These are phyloP conservation scores for Heliocidaris erythrogramma DNA, from an alignment of 35 echinoderm and acorn worm genomes.

Conservation along the genomic window DNA sequence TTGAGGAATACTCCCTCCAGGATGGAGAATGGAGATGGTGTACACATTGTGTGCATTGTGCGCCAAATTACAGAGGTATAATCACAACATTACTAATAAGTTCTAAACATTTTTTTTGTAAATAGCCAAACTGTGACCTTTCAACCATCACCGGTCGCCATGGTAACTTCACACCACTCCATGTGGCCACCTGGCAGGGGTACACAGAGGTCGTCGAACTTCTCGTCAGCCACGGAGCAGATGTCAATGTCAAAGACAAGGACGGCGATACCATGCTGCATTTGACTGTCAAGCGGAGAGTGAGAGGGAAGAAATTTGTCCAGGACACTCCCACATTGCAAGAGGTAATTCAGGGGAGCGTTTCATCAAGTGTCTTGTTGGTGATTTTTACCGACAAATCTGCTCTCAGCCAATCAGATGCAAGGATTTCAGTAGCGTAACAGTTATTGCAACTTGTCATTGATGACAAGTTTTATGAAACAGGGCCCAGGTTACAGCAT, in stretches of 20 bases:
- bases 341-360: background rate
- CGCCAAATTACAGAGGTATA: too few species aligned
- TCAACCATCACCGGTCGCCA: background rate
- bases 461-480: too few species aligned
- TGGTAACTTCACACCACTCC: background rate
- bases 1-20: too few species aligned
- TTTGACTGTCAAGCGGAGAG: background rate
- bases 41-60: too few species aligned
- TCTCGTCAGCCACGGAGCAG: background rate
- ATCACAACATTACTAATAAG: too few species aligned
- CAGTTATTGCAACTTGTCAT: too few species aligned
- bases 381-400: too few species aligned
- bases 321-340: background rate
- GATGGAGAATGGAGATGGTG: too few species aligned
- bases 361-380: too few species aligned
- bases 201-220: conserved; percentile 16
- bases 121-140: background rate
- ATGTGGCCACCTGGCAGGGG: background rate
- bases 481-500: background rate
- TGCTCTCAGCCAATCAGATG: too few species aligned
- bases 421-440: too few species aligned
- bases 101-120: too few species aligned
- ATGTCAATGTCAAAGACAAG: conserved; percentile 22
- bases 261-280: conserved; percentile 15
- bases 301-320: background rate